Evolutionary conservation across 2,888 invertebrate species (phyloP), one percentile per base, ranked within the genome.

Genomic region (Hirudinaria manillensis): DNA sequence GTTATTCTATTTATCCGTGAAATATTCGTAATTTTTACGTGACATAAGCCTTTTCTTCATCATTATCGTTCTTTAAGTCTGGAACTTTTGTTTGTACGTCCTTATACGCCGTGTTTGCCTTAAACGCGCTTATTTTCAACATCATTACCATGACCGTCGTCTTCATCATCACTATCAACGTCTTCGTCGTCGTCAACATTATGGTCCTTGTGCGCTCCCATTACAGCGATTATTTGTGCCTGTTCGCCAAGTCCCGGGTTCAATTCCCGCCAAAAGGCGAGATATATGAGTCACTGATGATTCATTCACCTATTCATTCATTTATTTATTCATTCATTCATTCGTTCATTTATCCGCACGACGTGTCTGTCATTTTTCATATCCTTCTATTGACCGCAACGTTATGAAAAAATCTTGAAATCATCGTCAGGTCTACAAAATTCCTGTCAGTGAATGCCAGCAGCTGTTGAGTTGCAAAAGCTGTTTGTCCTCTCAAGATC

Each of bases 401-500:
- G 13, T 45, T 38, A 38, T 38, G 16, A 45, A 45, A 16, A 45
- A 45, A 45, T 45, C 13, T 45, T 45, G 10, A 45, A 45, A 45
- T 27, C 19, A 7, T 27, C 21, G n/a, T 21, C 51, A 74, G 74
- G 65, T 74, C 65, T 74, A 38, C 27, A 74, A 74, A 45, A 24
- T 74, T 45, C 65, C 74, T 29, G 74, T 74, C 27, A 36, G 65
- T 13, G 70, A 83, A 51, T 84, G 84, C 76, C 76, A 77, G 27
- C 82, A 81, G 77, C 83, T 83, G 77, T 78, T 75, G n/a, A 81
- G 80, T 0, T 84, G 84, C 76, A 78, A 77, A 0, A 75, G 78
- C 32, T 84, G 84, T 78, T 80, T 82, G 6, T 81, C 80, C 0
- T 82, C 83, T 45, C 78, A 78, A 67, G 83, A 84, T 77, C 84